Evolutionary conservation across 2,888 invertebrate genomes (phyloP).

Genomic region (Aproaerema taeniolella): DNA sequence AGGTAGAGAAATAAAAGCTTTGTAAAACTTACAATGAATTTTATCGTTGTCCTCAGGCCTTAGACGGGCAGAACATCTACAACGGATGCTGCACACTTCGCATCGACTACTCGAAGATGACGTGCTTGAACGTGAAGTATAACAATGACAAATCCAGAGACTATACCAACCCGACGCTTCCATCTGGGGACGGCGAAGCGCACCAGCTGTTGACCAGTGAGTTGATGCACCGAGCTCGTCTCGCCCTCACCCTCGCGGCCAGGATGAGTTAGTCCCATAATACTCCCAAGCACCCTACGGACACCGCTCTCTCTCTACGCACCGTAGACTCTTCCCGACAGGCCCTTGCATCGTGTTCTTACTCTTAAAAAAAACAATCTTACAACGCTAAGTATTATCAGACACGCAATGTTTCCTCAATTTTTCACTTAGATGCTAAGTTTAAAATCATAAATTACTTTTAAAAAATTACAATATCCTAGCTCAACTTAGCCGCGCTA

Average conservation of each 20-base stretch:
- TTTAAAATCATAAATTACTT: no score
- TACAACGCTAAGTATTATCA: not conserved
- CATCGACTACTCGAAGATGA: slow-evolving; percentile 99
- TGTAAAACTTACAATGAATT: no score
- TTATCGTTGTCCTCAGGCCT: slow-evolving; percentile 82
- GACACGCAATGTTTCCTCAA: no score
- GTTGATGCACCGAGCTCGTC: slow-evolving; percentile 76
- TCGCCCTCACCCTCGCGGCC: slow-evolving; percentile 72
- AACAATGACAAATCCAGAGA: slow-evolving; percentile 99
- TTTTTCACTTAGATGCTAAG: no score
- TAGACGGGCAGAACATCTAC: slow-evolving; percentile 99
- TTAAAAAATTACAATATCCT: no score
- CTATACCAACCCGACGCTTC: slow-evolving; percentile 98
- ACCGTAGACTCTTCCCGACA: not conserved
- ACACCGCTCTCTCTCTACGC: slow-evolving; percentile 5
- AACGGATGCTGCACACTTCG: slow-evolving; percentile 99
- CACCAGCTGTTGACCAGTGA: slow-evolving; percentile 82
- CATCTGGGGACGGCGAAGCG: slow-evolving; percentile 90
- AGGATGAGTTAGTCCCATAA: slow-evolving; percentile 80
- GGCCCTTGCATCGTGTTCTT: not conserved
- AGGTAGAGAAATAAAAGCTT: no score
- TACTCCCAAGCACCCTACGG: slow-evolving; percentile 54
- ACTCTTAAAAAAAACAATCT: not conserved
- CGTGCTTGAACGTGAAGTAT: slow-evolving; percentile 98
- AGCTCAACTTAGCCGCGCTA: no score